A percentile compares a stretch with the other conserved stretches of the same genome.
These are phyloP conservation scores for Mastomys coucha DNA, from an alignment of 2,113 vertebrate species.

Conservation along the genomic window DNA sequence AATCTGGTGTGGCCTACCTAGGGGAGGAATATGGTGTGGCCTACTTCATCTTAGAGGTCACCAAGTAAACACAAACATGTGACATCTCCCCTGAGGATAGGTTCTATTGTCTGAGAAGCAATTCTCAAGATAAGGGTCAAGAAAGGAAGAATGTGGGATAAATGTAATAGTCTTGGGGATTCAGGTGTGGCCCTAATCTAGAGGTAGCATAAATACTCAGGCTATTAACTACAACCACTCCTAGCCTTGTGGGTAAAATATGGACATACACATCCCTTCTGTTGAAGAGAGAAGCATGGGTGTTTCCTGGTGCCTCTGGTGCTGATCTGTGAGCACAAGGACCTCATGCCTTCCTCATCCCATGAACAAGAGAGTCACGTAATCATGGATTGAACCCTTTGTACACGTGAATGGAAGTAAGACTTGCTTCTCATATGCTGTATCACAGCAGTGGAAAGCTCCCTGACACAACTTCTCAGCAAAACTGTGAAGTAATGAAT, in stretches of 20 bases:
- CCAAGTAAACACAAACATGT: neutral
- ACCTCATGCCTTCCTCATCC: neutral
- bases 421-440: neutral
- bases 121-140: neutral
- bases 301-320: accelerated
- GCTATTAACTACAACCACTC: neutral
- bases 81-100: neutral
- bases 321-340: no score
- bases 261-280: neutral
- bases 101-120: neutral
- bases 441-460: neutral
- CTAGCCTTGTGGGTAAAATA: neutral
- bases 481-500: neutral
- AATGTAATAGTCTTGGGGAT: neutral
- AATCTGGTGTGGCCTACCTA: neutral
- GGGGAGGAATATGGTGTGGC: neutral
- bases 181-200: neutral
- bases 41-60: neutral
- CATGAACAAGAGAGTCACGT: neutral
- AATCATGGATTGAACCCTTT: neutral
- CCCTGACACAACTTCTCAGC: neutral
- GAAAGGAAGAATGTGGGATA: neutral
- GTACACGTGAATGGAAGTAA: neutral
- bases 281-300: neutral
- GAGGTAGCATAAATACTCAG: neutral